Evolutionary conservation across 2,888 invertebrate genomes (phyloP).

Genomic region (Diloba caeruleocephala): DNA sequence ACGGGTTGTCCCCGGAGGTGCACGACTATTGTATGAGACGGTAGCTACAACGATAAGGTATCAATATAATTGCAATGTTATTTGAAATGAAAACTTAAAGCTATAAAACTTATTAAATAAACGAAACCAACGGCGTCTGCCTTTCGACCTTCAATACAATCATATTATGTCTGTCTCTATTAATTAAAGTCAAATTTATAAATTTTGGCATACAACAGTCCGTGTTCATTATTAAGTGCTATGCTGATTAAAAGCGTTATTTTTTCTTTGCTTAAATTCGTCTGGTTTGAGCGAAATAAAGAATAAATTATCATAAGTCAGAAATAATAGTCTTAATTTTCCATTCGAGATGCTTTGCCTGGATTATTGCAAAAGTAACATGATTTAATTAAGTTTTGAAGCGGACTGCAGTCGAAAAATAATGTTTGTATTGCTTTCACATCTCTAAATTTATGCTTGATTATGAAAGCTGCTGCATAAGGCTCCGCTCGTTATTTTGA

Average conservation of each 20-base stretch:
- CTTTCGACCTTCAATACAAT: not conserved
- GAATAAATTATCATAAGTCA: conserved; percentile 22
- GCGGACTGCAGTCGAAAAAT: conserved; percentile 21
- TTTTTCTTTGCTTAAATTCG: conserved; percentile 16
- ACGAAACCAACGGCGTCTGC: too few relatives aligned
- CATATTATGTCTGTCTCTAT: not conserved
- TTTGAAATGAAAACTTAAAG: too few relatives aligned
- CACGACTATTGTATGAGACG: too few relatives aligned
- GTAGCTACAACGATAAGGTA: too few relatives aligned
- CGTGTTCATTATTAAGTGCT: conserved; percentile 5
- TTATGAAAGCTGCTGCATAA: conserved; percentile 42
- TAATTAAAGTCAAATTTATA: too few relatives aligned
- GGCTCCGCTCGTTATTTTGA: conserved; percentile 23
- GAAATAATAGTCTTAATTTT: conserved; percentile 32
- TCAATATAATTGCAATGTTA: too few relatives aligned
- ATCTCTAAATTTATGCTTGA: conserved; percentile 38
- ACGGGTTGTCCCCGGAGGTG: too few relatives aligned
- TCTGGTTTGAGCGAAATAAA: conserved; percentile 1
- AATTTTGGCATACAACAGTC: not conserved
- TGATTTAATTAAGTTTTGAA: conserved; percentile 34
- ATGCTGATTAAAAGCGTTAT: conserved; percentile 12
- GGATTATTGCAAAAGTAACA: conserved; percentile 30
- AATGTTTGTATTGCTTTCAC: conserved; percentile 35
- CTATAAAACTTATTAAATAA: too few relatives aligned
- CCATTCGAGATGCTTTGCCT: conserved; percentile 33